Conservation (phyloP, 2,797 vertebrate species). For the Epinephelus coioides region DNA sequence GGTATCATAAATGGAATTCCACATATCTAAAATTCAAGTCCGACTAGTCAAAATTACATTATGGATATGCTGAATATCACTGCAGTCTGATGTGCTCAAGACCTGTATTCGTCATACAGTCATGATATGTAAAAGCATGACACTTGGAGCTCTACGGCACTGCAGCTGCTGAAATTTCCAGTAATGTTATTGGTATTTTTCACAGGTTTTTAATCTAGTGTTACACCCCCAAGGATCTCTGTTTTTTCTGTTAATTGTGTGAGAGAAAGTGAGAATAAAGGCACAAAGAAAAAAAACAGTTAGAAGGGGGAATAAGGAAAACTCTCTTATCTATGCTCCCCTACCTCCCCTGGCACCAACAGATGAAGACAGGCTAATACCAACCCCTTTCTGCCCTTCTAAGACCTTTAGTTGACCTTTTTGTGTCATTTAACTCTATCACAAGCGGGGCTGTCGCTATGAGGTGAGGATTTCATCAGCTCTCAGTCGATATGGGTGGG, state of each 20-base stretch:
- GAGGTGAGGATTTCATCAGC: constrained; percentile 58
- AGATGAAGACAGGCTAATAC: constrained; percentile 62
- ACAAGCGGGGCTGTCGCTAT: constrained; percentile 58
- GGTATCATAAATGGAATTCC: no score
- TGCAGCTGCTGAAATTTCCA: constrained; percentile 38
- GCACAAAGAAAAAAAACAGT: constrained; percentile 6
- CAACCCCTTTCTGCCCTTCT: constrained; percentile 69
- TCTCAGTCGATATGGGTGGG: constrained; percentile 22
- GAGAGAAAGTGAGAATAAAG: constrained; percentile 40
- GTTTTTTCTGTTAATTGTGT: constrained; percentile 61
- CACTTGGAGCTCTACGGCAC: background rate
- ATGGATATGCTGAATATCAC: background rate
- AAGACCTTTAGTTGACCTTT: constrained; percentile 85
- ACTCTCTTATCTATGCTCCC: constrained; percentile 38
- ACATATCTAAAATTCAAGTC: no score
- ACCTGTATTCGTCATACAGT: background rate
- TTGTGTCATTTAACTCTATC: constrained; percentile 70
- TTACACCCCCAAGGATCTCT: constrained; percentile 41
- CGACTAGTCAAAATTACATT: no score
- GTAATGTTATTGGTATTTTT: constrained; percentile 52
- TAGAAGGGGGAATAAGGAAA: constrained; percentile 29
- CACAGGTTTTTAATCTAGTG: constrained; percentile 27
- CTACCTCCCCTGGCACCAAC: constrained; percentile 46
- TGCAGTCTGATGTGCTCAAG: background rate
- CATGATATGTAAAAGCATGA: background rate